Evolutionary conservation across 2,888 invertebrate species (phyloP).

Genomic region (Lydus trimaculatus): DNA sequence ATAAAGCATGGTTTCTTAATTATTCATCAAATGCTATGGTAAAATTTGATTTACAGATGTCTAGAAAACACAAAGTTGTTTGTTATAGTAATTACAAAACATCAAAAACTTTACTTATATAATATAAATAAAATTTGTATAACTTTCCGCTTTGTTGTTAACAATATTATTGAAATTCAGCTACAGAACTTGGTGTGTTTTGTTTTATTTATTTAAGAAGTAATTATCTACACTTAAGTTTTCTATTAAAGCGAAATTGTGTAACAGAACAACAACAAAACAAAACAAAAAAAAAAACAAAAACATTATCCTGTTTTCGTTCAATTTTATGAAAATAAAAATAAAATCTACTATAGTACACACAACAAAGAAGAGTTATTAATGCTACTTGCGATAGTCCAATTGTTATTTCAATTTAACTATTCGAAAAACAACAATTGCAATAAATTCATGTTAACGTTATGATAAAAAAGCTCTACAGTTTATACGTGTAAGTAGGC

Average conservation of each 20-base stretch:
- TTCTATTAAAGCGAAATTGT: background rate
- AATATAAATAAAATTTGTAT: background rate
- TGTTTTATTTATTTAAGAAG: background rate
- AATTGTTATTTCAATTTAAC: constrained; percentile 16
- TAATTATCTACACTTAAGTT: background rate
- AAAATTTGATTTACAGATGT: background rate
- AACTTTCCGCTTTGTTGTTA: background rate
- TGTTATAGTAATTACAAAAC: background rate
- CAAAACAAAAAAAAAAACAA: too few relatives aligned
- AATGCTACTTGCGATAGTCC: background rate
- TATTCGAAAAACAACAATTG: constrained; percentile 23
- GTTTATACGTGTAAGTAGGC: constrained; percentile 8
- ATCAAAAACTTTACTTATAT: background rate
- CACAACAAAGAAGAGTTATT: constrained; percentile 1
- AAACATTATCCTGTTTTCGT: background rate
- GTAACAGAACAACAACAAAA: background rate
- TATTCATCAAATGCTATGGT: background rate
- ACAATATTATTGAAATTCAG: background rate
- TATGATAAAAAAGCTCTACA: constrained; percentile 17
- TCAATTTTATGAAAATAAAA: background rate
- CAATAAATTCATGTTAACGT: constrained; percentile 23
- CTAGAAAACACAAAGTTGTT: background rate
- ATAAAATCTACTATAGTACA: background rate
- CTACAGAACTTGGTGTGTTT: background rate
- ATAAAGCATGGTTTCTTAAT: background rate